Conservation (phyloP, 2,113 vertebrate species). For the Trichechus manatus region DNA sequence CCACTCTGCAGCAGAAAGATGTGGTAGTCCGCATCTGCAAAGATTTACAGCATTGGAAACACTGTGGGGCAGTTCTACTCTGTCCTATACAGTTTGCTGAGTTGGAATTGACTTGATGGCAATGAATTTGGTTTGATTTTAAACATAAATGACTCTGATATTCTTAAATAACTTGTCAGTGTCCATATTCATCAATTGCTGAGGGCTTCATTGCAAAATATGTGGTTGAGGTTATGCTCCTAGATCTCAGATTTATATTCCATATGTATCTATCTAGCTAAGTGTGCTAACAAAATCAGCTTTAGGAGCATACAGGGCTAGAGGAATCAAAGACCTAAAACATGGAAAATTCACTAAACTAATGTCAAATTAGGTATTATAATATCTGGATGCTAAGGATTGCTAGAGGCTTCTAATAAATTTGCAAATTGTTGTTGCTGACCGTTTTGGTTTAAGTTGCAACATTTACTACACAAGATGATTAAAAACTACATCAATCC, state of each 20-base stretch:
- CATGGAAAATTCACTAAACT: not conserved
- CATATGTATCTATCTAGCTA: not conserved
- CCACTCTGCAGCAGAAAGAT: too few species aligned
- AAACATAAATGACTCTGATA: not conserved
- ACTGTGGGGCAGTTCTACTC: too few species aligned
- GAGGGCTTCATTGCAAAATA: not conserved
- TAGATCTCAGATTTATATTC: not conserved
- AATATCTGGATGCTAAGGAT: not conserved
- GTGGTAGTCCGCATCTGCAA: too few species aligned
- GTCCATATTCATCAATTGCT: not conserved
- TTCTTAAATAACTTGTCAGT: not conserved
- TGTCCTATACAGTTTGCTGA: too few species aligned
- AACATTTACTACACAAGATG: not conserved
- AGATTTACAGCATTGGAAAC: too few species aligned
- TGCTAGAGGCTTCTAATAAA: not conserved
- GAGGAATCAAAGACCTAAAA: not conserved
- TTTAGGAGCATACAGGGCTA: not conserved
- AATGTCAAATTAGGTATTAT: not conserved
- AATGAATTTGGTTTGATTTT: too few species aligned
- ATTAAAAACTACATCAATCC: not conserved
- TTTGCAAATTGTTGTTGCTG: not conserved
- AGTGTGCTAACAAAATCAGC: not conserved
- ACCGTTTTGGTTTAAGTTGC: not conserved
- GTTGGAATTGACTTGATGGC: too few species aligned
- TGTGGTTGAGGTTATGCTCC: not conserved